phyloP scores from a whole-genome alignment of 1,140 invertebrate genomes.

The Zaprionus ornatus region DNA sequence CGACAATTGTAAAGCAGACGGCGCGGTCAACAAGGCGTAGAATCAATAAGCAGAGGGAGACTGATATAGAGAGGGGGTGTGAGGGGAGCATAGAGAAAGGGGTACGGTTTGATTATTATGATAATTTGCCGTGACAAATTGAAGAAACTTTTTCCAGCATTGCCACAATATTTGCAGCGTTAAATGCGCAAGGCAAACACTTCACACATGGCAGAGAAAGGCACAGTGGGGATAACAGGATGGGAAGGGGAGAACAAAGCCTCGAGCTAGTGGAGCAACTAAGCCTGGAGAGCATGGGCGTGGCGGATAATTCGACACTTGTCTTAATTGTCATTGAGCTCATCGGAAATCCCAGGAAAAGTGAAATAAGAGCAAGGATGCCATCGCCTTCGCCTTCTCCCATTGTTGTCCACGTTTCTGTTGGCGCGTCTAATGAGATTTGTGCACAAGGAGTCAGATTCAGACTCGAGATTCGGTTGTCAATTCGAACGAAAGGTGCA shows the following conservation, averaged over 20 bases:
- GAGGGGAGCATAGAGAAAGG: background rate
- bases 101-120: constrained; percentile 59
- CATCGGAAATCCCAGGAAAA: constrained; percentile 13
- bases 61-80: background rate
- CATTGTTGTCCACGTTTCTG: background rate
- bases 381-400: background rate
- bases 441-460: constrained; percentile 55
- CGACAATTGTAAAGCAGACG: constrained; percentile 52
- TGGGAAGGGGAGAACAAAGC: background rate
- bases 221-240: background rate
- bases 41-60: constrained; percentile 56
- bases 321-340: constrained; percentile 66
- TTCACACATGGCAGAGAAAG: constrained; percentile 61
- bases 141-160: constrained; percentile 43
- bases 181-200: constrained; percentile 78
- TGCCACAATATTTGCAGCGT: constrained; percentile 74
- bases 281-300: background rate
- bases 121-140: constrained; percentile 74
- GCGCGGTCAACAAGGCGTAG: constrained; percentile 69
- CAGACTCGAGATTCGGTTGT: constrained; percentile 20
- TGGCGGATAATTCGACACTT: constrained; percentile 76
- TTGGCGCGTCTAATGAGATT: constrained; percentile 10
- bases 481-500: constrained; percentile 47
- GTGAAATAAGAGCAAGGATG: constrained; percentile 28
- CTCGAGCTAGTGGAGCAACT: background rate